Evolutionary conservation across 2,113 vertebrate species (phyloP).

Genomic region (Oncorhynchus nerka): DNA sequence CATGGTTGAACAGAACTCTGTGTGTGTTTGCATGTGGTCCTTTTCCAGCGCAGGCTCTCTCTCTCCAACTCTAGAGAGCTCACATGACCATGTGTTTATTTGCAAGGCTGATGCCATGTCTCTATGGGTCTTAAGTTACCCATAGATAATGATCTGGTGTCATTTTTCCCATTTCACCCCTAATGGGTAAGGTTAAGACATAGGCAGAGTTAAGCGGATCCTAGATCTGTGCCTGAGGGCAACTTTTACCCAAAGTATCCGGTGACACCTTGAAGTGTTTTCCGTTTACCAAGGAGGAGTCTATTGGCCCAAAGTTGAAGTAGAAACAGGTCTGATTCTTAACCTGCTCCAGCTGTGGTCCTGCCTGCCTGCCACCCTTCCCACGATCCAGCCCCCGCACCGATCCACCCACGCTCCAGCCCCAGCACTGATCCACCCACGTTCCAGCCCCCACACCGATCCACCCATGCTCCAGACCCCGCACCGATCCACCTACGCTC

Average conservation of each 20-base stretch:
- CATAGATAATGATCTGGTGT: slow-evolving; percentile 11
- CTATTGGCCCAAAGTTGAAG: slow-evolving; percentile 58
- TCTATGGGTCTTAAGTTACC: slow-evolving; percentile 25
- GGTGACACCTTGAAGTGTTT: slow-evolving; percentile 65
- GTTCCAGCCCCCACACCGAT: neutral
- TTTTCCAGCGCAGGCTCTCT: slow-evolving; percentile 8
- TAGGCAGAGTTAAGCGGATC: too few species aligned
- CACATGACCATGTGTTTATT: slow-evolving; percentile 34
- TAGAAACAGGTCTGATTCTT: slow-evolving; percentile 63
- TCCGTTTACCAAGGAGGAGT: slow-evolving; percentile 58
- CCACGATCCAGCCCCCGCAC: too few species aligned
- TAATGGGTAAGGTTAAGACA: too few species aligned
- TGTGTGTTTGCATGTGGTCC: neutral
- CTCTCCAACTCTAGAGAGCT: slow-evolving; percentile 38
- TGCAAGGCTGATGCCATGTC: slow-evolving; percentile 18
- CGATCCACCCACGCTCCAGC: too few species aligned
- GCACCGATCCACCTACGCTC: too few species aligned
- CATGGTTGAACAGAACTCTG: too few species aligned
- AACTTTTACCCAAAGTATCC: slow-evolving; percentile 18
- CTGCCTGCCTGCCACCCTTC: neutral
- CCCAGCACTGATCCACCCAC: neutral
- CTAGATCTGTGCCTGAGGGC: too few species aligned
- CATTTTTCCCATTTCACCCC: neutral
- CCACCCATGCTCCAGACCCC: too few species aligned
- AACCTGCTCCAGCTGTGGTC: slow-evolving; percentile 61